Base-by-base conservation (phyloP, 2,888 invertebrate species). In the Leptogaster cylindrica region DNA sequence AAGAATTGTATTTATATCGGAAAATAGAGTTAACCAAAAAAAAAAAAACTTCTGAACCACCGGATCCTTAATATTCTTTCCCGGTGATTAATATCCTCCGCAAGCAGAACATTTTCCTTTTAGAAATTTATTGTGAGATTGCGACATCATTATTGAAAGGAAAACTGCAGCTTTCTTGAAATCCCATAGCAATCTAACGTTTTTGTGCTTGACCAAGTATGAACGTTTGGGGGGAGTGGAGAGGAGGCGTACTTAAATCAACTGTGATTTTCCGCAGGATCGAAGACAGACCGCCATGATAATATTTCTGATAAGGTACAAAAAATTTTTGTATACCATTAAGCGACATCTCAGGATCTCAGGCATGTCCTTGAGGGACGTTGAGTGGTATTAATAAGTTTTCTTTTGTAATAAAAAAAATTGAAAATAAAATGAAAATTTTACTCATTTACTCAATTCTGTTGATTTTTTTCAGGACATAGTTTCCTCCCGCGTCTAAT, bases 121-220 rank as follows among this genome's bases (percentile, higher is more conserved):
- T 10, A n/a, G n/a, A 12, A n/a, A 4, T 31, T 36, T 36, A 36
- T 36, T 36, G 36, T 36, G 14, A n/a, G n/a, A 36, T 36, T 36
- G 10, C 12, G 10, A 31, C 7, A 23, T 50, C 27, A 27, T 55
- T 27, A 18, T 33, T 23, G 36, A 39, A 23, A 58, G 23, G 39
- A 41, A 23, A 58, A 58, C 16, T 46, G 58, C 25, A 36, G 25
- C n/a, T 14, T 61, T 10, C 23, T 16, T 41, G 27, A 44, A 61
- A 12, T 61, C 44, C 41, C 61, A 16, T 7, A 61, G 18, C 41
- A 61, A 61, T 27, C 39, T 12, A 4, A 44, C 12, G 23, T 44
- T 61, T 27, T 61, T 61, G 44, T 61, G 61, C 44, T 44, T 44
- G 44, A 44, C 44, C 61, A 44, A 61, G 44, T 61, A 44, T 27